Base-by-base conservation (phyloP, 2,797 vertebrate genomes). In the Sebastes oblongus region DNA sequence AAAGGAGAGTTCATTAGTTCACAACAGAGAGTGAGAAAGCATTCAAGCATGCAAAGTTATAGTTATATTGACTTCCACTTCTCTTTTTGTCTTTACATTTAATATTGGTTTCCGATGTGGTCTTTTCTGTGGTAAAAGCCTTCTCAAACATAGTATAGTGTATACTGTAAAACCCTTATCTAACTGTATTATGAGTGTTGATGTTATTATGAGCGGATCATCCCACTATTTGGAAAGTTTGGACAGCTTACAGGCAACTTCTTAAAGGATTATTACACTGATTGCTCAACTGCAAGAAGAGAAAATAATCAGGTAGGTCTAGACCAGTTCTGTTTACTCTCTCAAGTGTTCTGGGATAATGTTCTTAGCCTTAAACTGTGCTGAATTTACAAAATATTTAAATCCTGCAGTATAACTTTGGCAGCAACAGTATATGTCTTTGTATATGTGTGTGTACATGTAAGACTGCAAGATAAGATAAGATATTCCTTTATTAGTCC, bases 251-350 rank as follows among this genome's bases (percentile, higher is more conserved):
- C 58, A 62, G 59, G 25, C 27, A 7, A 24, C 13, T 32, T 70
- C 62, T 75, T 25, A 66, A 14, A 58, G 65, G 74, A 77, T 90
- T 84, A 86, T 46, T 54, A 42, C 36, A 30, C 29, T n/a, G 14
- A 73, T 62, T 82, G 58, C 66, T 87, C 52, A 78, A 71, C 32
- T 54, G 73, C 81, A 72, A 70, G 20, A 64, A 64, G 66, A 83
- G 25, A 54, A 65, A 42, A 54, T 52, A 72, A 76, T 8, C 16
- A 20, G 50, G 18, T 10, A 61, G 14, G 8, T 12, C 39, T 42
- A 16, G 14, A 42, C 39, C 39, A 27, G 7, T 54, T 10, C 13
- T 10, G 11, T 80, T 72, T 52, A 42, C 11, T 77, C 55, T 60
- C 6, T 60, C 4, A 65, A 1, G 13, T 52, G 22, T 25, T 69